Base-by-base conservation (phyloP, 1,140 invertebrate genomes). In the Tenebrio molitor region DNA sequence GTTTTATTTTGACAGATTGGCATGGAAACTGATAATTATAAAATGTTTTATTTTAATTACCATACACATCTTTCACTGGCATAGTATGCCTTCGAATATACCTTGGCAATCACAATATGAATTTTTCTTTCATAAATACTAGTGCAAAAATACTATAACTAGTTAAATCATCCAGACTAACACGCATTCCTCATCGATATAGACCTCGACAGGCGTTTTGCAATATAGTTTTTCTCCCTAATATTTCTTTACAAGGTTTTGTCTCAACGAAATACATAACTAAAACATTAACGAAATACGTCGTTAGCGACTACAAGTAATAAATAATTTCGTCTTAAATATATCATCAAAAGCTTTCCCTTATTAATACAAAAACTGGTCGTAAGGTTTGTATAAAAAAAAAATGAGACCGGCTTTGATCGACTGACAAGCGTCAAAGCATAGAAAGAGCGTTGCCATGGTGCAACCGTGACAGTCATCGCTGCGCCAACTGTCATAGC, bases 81-180 rank as follows among this genome's bases (percentile, higher is more conserved):
- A 77, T 76, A 77, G 76, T 79, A 75, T 58, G 50, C 50, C 50
- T 58, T 29, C 23, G 21, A 58, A 58, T 77, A 75, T 46, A 72
- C 77, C 76, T 79, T 77, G 74, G 69, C 76, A 79, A 79, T 79
- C 78, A 79, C 78, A 77, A 70, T 74, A 73, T 69, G 50, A 74
- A 67, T 67, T 69, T 72, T 76, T 76, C 68, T 76, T 74, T 76
- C 76, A 79, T 79, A 79, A 79, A 79, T 81, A 79, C 80, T 81
- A 81, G 80, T 81, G 80, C 80, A 81, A 81, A 81, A 81, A 81
- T 81, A 81, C 80, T 80, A 80, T 79, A 74, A 79, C 75, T 79
- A 80, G 74, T 78, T 74, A 66, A 53, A 71, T 50, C 69, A 66
- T 62, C 39, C 64, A 63, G 62, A 62, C 19, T 66, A 69, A 63